These are phyloP conservation scores for Scortum barcoo DNA, from an alignment of 2,113 vertebrate species.

Conservation along the genomic window DNA sequence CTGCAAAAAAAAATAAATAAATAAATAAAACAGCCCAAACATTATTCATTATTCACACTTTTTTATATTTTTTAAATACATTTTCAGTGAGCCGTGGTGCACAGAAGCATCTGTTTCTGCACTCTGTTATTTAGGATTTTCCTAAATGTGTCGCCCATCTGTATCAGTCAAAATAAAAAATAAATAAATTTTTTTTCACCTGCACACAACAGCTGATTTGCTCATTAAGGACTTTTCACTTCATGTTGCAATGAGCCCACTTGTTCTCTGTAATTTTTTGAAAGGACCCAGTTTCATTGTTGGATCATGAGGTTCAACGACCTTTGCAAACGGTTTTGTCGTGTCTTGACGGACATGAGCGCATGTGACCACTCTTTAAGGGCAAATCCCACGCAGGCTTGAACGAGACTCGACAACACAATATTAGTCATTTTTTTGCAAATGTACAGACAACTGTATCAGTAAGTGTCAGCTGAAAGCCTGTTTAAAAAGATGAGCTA, in stretches of 20 bases:
- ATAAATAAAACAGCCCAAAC: no score
- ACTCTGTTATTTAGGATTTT: no score
- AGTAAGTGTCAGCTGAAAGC: background rate
- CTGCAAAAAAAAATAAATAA: background rate
- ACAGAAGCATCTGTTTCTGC: no score
- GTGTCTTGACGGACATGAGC: no score
- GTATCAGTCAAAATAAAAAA: no score
- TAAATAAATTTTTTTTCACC: no score
- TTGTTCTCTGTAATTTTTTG: background rate
- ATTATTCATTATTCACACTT: no score
- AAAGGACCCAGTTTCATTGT: no score
- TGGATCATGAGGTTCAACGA: background rate
- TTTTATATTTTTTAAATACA: no score
- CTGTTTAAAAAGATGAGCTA: background rate
- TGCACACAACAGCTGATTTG: background rate
- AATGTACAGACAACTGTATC: background rate
- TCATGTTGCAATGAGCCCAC: background rate
- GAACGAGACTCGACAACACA: background rate
- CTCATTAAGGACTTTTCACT: background rate
- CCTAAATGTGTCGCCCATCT: no score
- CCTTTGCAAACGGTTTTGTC: background rate
- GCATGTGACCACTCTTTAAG: background rate
- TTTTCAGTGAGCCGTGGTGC: no score
- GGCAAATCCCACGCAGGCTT: background rate
- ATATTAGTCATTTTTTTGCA: background rate